phyloP scores from a whole-genome alignment of 2,888 invertebrate species.

The Nudaria mundana region DNA sequence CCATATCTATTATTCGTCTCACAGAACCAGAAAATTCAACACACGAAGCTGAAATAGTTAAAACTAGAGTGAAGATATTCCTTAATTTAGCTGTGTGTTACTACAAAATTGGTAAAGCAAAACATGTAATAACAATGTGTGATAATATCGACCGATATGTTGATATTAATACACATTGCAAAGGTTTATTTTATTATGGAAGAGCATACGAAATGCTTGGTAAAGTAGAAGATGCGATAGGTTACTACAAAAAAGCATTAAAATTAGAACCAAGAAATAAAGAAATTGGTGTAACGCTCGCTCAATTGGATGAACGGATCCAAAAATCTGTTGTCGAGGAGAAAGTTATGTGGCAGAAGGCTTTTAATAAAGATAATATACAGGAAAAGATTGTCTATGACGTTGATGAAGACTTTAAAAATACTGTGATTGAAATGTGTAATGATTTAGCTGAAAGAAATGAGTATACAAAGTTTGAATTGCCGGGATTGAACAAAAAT shows the following conservation, averaged over 20 bases:
- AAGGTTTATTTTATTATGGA: conserved; percentile 63
- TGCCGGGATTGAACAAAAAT: conserved; percentile 52
- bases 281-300: conserved; percentile 58
- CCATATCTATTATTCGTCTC: conserved; percentile 48
- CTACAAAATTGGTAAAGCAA: conserved; percentile 58
- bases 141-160: conserved; percentile 53
- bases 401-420: conserved; percentile 60
- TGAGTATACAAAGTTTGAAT: conserved; percentile 55
- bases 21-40: conserved; percentile 43
- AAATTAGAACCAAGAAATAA: conserved; percentile 67
- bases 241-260: conserved; percentile 61
- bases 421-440: conserved; percentile 57
- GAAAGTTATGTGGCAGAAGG: conserved; percentile 61
- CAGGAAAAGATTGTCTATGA: conserved; percentile 42
- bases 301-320: conserved; percentile 46
- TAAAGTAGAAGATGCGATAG: conserved; percentile 49
- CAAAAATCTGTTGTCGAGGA: conserved; percentile 44
- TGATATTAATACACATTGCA: conserved; percentile 58
- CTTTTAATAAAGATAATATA: conserved; percentile 38
- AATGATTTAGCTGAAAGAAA: conserved; percentile 51
- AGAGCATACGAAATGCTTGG: conserved; percentile 55
- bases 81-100: conserved; percentile 66
- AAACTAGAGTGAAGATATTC: conserved; percentile 51
- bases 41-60: conserved; percentile 46
- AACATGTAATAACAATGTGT: conserved; percentile 58